Conservation (phyloP, 2,797 vertebrate genomes). For the Clarias laeviceps region DNA sequence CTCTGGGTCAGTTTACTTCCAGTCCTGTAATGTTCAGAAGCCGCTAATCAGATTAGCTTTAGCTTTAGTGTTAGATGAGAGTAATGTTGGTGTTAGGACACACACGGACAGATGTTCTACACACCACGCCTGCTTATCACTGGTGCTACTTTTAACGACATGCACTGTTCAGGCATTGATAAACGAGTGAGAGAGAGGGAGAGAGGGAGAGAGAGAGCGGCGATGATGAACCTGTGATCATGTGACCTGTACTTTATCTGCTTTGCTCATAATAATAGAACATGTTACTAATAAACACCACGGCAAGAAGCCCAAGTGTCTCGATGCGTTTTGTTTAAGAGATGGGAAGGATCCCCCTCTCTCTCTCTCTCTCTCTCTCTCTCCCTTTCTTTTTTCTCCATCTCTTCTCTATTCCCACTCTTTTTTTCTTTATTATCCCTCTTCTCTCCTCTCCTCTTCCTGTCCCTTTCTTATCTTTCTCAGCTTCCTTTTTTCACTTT, state of each 20-base stretch:
- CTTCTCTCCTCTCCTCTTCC: neutral
- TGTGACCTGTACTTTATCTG: conserved; percentile 90
- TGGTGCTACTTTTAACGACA: conserved; percentile 80
- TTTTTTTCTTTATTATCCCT: neutral
- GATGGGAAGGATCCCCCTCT: neutral
- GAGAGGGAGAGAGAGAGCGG: conserved; percentile 72
- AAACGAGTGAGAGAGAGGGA: conserved; percentile 72
- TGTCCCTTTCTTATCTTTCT: too few relatives aligned
- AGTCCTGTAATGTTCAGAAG: neutral
- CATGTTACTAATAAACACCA: conserved; percentile 91
- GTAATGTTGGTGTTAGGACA: neutral
- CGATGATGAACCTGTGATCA: conserved; percentile 87
- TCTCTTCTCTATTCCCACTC: neutral
- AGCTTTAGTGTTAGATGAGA: neutral
- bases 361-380: neutral
- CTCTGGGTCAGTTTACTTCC: neutral
- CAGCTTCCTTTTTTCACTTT: neutral
- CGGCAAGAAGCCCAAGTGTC: conserved; percentile 78
- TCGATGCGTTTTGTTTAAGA: conserved; percentile 71
- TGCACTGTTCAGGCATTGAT: conserved; percentile 65
- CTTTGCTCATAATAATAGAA: conserved; percentile 87
- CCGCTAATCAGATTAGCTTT: neutral
- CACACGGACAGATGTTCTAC: conserved; percentile 60
- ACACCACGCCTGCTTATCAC: conserved; percentile 62
- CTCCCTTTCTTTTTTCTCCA: neutral